Evolutionary conservation across 2,113 vertebrate genomes (phyloP).

Genomic region (Tenrec ecaudatus): DNA sequence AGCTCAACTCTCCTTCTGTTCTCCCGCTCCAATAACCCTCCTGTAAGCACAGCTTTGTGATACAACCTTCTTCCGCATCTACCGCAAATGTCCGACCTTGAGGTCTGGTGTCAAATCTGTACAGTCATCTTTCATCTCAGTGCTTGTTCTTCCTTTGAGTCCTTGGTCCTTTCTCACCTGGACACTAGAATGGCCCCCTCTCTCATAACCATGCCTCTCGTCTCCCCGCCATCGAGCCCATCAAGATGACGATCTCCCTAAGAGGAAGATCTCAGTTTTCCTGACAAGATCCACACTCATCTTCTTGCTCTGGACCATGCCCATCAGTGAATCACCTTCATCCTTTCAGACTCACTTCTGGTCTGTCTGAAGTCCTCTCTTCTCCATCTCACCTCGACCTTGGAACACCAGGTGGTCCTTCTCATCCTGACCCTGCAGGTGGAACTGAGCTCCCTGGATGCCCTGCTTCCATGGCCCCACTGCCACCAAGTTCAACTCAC

Average conservation of each 20-base stretch:
- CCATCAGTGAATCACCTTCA: neutral
- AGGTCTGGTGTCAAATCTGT: neutral
- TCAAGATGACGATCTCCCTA: neutral
- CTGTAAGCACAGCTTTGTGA: neutral
- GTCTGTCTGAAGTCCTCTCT: neutral
- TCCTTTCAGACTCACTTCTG: neutral
- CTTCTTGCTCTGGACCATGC: neutral
- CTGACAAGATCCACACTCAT: too few relatives aligned
- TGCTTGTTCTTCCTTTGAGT: neutral
- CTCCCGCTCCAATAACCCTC: neutral
- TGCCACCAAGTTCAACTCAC: too few relatives aligned
- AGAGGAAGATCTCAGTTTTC: slow-evolving; percentile 24
- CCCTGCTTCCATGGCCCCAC: neutral
- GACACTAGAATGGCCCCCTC: neutral
- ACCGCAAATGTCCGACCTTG: neutral
- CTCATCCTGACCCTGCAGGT: neutral
- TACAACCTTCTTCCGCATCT: neutral
- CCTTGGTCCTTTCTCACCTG: neutral
- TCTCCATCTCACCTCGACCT: neutral
- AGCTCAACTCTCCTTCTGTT: neutral
- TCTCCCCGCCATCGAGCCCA: neutral
- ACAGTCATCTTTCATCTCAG: neutral
- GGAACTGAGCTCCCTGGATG: neutral
- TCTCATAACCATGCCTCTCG: neutral
- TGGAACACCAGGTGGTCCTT: neutral